Evolutionary conservation across 2,113 vertebrate species (phyloP), one percentile per base, ranked within the genome.

Genomic region (Crotophaga sulcirostris): DNA sequence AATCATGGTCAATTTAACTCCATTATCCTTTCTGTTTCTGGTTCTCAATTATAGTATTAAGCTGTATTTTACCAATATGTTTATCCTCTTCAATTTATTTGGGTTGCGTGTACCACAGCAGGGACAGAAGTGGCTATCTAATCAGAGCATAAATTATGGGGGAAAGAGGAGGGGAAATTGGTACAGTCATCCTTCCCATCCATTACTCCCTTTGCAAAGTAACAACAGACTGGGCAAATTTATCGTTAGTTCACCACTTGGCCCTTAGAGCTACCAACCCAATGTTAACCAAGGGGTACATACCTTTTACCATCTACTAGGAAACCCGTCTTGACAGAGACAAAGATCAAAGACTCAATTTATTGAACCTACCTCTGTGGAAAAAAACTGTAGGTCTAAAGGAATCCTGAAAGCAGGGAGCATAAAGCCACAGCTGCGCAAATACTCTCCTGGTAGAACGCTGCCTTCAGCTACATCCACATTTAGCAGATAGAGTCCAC

Each of bases 71-170:
- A 63, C 19, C 77, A 68, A 31, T 51, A 54, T 31, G 9, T 62
- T 78, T 77, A 49, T 49, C 56, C 54, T 77, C 52, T 40, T 75
- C 31, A 84, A 52, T 97, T 97, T 78, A 95, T 89, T 87, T 93
- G 58, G n/a, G 40, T 60, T 96, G 42, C 17, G 34, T 31, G 34
- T 58, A 56, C 33, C 42, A 94, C 29, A 93, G 64, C 63, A 77
- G 45, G 40, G 66, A 92, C 51, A 94, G 62, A 79, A 87, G 56
- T 10, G 26, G 29, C 58, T 87, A 91, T 64, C n/a, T 95, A 90
- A 66, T 72, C n/a, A 45, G 9, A 79, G 47, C 24, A 84, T 36
- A 89, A 79, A 82, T 51, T 89, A 67, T 4, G 51, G 21, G 31
- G 13, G 14, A 36, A 76, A 44, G 5, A 2, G 10, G 6, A 74